Evolutionary conservation across 2,797 vertebrate genomes (phyloP).

Genomic region (Chaenodraco wilsoni): DNA sequence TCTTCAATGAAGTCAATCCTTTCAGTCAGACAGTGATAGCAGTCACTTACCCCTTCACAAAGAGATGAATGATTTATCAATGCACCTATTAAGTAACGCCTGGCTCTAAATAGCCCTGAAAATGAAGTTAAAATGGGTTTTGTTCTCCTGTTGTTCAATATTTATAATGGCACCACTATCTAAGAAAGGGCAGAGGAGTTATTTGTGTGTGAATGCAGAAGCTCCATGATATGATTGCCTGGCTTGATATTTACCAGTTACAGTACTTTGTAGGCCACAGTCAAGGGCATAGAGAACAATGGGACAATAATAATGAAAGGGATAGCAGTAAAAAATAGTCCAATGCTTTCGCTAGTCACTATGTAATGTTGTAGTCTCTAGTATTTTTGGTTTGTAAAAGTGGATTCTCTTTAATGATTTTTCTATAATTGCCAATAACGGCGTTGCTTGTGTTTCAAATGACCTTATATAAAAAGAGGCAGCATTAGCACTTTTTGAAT

Average conservation of each 20-base stretch:
- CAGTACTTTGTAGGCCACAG: constrained; percentile 36
- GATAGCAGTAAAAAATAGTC: constrained; percentile 12
- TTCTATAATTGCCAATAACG: background rate
- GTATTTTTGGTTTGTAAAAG: background rate
- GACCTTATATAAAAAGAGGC: background rate
- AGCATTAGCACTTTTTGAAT: constrained; percentile 11
- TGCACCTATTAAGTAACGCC: constrained; percentile 83
- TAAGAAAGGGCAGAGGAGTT: constrained; percentile 47
- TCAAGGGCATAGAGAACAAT: constrained; percentile 55
- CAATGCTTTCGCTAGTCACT: constrained; percentile 8
- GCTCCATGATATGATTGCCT: constrained; percentile 61
- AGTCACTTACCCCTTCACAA: constrained; percentile 76
- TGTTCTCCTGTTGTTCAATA: constrained; percentile 77
- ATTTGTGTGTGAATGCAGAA: constrained; percentile 69
- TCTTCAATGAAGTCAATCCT: constrained; percentile 68
- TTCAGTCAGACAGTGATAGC: constrained; percentile 66
- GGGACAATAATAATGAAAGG: constrained; percentile 15
- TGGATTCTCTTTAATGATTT: background rate
- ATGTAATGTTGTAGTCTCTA: background rate
- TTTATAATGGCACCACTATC: constrained; percentile 63
- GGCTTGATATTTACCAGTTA: constrained; percentile 63
- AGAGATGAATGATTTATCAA: constrained; percentile 88
- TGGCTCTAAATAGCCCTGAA: constrained; percentile 73
- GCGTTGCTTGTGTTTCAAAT: background rate
- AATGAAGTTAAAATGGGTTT: constrained; percentile 80